Conservation (phyloP, 2,797 vertebrate genomes). For the Hydrophis major region DNA sequence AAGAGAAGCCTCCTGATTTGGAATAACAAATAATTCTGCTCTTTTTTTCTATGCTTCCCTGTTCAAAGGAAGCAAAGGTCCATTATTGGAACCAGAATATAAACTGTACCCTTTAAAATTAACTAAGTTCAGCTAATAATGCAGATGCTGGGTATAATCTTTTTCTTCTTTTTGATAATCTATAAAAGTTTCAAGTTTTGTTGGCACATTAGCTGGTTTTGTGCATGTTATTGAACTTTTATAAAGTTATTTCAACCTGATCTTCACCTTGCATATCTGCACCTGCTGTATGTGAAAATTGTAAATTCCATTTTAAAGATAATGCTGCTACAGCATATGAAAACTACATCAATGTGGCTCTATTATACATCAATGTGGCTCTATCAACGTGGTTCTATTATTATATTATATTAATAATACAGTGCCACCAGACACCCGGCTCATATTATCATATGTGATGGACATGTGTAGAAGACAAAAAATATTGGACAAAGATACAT, state of each 20-base stretch:
- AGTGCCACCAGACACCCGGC: no score
- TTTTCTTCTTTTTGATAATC: background rate
- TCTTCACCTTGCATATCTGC: background rate
- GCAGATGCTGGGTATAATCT: background rate
- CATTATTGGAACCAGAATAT: background rate
- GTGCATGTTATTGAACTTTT: background rate
- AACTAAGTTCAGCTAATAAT: background rate
- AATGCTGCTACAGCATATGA: background rate
- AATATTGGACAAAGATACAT: no score
- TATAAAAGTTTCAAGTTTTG: background rate
- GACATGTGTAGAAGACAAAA: no score
- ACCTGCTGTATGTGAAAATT: background rate
- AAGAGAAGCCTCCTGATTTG: background rate
- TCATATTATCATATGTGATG: no score
- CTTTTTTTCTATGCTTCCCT: background rate
- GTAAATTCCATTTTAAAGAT: background rate
- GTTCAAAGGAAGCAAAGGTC: background rate
- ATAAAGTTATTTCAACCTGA: background rate
- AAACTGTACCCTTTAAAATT: background rate
- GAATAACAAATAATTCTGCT: background rate
- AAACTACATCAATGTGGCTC: background rate
- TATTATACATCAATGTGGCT: background rate
- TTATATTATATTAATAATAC: background rate
- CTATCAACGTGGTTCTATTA: background rate
- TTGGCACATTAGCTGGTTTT: background rate